A percentile compares a stretch with the other conserved stretches of the same genome.
Conservation (phyloP, 2,797 vertebrate species). For the Manis crassicaudata region DNA sequence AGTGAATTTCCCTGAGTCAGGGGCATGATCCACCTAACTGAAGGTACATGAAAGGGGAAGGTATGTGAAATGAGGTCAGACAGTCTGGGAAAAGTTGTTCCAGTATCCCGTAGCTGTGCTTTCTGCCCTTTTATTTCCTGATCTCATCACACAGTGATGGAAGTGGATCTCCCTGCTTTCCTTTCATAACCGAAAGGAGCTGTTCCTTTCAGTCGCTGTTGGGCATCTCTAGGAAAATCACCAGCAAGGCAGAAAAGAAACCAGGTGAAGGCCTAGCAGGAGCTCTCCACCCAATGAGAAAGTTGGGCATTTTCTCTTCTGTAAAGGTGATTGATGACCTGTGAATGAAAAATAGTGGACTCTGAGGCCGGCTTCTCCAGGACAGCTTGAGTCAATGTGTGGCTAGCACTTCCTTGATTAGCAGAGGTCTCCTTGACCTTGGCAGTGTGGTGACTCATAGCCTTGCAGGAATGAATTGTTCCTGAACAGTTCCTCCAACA, state of each 20-base stretch:
- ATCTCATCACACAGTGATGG: constrained; percentile 22
- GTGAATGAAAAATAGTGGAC: constrained; percentile 44
- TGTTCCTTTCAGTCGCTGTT: constrained; percentile 30
- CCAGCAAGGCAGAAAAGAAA: not conserved
- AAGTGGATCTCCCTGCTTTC: not conserved
- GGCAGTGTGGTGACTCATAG: constrained; percentile 67
- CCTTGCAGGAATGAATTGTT: constrained; percentile 78
- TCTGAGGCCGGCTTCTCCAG: constrained; percentile 60
- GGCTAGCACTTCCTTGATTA: constrained; percentile 71
- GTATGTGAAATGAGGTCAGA: constrained; percentile 13
- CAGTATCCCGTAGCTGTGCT: not conserved
- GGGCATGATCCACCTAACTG: constrained; percentile 33
- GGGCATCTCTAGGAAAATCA: constrained; percentile 48
- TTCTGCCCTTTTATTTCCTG: constrained; percentile 50
- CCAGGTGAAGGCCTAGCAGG: not conserved
- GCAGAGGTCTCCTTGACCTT: constrained; percentile 84
- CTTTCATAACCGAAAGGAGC: constrained; percentile 26
- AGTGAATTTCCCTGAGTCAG: constrained; percentile 43
- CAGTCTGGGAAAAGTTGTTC: constrained; percentile 54
- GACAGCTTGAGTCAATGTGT: constrained; percentile 23
- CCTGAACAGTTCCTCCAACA: constrained; percentile 74
- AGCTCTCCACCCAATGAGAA: constrained; percentile 40
- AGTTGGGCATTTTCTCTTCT: constrained; percentile 49
- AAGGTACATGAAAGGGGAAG: constrained; percentile 58
- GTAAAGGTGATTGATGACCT: constrained; percentile 72